These are phyloP conservation scores for Pachypsylla venusta DNA, from an alignment of 1,140 invertebrate genomes.

Conservation along the genomic window DNA sequence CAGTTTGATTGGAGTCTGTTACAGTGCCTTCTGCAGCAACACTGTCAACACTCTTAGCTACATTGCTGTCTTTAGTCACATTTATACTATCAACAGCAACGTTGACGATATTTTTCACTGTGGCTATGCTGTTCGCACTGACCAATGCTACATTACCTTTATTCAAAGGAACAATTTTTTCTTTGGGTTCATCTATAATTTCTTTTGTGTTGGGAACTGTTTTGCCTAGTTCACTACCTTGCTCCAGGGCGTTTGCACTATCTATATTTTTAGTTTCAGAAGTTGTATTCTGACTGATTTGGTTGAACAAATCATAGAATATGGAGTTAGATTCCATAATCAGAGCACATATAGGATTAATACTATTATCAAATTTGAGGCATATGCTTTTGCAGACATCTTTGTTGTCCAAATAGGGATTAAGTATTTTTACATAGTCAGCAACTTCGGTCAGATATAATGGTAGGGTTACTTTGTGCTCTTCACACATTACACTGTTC, in stretches of 20 bases:
- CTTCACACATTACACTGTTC: background rate
- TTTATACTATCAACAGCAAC: too few species aligned
- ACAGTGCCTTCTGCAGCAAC: background rate
- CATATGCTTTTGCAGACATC: background rate
- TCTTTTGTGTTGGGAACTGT: background rate
- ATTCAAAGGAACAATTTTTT: background rate
- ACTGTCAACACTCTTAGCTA: background rate
- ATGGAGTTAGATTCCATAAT: background rate
- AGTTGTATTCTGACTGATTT: background rate
- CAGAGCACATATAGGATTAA: background rate
- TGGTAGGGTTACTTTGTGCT: background rate
- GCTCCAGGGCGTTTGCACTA: slow-evolving; percentile 1
- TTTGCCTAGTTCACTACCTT: background rate
- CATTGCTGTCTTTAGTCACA: background rate
- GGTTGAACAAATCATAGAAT: background rate
- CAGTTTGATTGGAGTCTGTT: too few species aligned
- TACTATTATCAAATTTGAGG: background rate
- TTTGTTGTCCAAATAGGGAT: background rate
- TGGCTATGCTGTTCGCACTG: background rate
- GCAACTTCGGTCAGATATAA: background rate
- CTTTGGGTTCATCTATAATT: background rate
- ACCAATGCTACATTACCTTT: background rate
- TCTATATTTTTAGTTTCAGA: background rate
- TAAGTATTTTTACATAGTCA: background rate
- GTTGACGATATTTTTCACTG: background rate